Evolutionary conservation across 37 sponge, comb jelly and placozoan species (phyloP), one percentile per base, ranked within the genome.

Genomic region (Lycopodina hypogea): DNA sequence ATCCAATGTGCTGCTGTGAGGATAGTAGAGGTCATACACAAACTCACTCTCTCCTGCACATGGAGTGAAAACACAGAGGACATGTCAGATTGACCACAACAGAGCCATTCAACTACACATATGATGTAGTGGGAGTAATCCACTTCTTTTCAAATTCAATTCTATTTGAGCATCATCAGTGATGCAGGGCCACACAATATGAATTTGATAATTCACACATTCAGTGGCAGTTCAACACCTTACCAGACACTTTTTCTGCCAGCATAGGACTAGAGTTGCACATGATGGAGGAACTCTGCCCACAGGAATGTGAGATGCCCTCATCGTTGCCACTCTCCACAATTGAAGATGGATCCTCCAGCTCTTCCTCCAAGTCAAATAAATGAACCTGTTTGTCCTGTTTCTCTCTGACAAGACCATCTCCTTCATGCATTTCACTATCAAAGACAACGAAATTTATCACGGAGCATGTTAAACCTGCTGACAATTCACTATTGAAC

Each of bases 251-350:
- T 33, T 71, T 81, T 59, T 92, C 88, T 67, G 85, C 84, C 41
- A 77, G 36, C 93, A 92, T 84, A 59, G 50, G 80, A 2, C 56
- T 69, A 42, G 67, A 67, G 74, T 92, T 92, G 60, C 93, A 92
- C 14, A 89, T 92, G 22, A 92, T 72, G 0, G 68, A 45, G 12
- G n/a, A n/a, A n/a, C 62, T 55, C 45, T 65, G 0, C 0, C 2
- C 55, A 52, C 38, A 11, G n/a, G 33, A 7, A 28, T 60, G 6
- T 28, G 24, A 26, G 24, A n/a, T 28, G 24, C n/a, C 24, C 26
- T 60, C 61, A 11, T 60, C 24, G 23, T 60, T 60, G 4, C 11
- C 8, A 28, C 61, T 21, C n/a, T 22, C 24, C 21, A 6, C 61
- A 21, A 23, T 17, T n/a, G n/a, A n/a, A n/a, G n/a, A n/a, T n/a